A percentile compares a stretch with the other conserved stretches of the same genome.
Conservation (phyloP, 2,797 vertebrate genomes). For the Adelosebastes latens region DNA sequence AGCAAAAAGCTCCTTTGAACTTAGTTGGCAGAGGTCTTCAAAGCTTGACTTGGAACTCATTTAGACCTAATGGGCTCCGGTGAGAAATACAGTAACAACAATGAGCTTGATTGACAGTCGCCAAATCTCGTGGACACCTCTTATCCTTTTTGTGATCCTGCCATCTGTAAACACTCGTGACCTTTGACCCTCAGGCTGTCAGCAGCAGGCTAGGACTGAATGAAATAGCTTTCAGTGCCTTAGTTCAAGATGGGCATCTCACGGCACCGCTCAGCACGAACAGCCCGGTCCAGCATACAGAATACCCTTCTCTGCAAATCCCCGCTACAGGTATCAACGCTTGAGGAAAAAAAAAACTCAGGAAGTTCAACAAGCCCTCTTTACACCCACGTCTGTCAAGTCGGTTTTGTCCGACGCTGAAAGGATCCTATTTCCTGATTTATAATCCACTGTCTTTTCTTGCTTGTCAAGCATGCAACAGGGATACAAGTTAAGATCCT, state of each 20-base stretch:
- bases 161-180: constrained; percentile 48
- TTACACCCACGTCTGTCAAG: constrained; percentile 30
- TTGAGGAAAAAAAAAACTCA: constrained; percentile 9
- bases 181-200: constrained; percentile 24
- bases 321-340: not conserved
- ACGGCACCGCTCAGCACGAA: constrained; percentile 16
- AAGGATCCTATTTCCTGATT: constrained; percentile 41
- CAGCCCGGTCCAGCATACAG: not conserved
- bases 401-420: constrained; percentile 7
- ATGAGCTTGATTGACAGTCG: constrained; percentile 11
- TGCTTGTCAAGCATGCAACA: constrained; percentile 25
- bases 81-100: not conserved
- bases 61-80: not conserved
- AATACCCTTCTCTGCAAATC: not conserved
- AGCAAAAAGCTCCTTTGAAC: not conserved
- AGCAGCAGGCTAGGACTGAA: not conserved
- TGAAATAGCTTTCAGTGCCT: constrained; percentile 14
- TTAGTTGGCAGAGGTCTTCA: not conserved
- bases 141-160: constrained; percentile 22
- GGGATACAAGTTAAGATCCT: constrained; percentile 39
- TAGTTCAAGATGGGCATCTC: constrained; percentile 25
- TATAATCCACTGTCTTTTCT: constrained; percentile 47
- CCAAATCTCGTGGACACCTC: not conserved
- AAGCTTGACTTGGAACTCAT: not conserved
- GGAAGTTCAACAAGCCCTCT: constrained; percentile 16